Conservation (phyloP, 2,888 invertebrate genomes). For the Cataglyphis albicans region DNA sequence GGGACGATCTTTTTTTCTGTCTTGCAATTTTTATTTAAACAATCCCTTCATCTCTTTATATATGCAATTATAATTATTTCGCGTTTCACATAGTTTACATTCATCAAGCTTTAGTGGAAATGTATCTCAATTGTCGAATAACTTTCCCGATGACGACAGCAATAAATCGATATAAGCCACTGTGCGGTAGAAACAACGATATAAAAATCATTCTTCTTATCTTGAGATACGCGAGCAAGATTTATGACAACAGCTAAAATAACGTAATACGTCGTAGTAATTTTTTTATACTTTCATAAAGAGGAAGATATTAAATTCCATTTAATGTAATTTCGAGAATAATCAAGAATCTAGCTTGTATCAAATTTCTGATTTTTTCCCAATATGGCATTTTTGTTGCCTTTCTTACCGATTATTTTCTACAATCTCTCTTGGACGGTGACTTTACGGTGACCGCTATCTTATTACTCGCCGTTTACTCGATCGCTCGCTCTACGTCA, state of each 20-base stretch:
- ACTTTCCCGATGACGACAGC: background rate
- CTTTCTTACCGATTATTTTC: background rate
- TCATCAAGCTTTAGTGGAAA: background rate
- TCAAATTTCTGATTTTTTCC: background rate
- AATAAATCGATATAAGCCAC: background rate
- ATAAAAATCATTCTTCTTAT: slow-evolving; percentile 9
- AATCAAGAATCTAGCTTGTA: background rate
- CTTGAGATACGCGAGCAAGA: background rate
- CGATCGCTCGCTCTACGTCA: background rate
- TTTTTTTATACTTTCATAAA: background rate
- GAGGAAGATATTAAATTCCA: background rate
- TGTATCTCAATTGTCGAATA: slow-evolving; percentile 11
- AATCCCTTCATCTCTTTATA: background rate
- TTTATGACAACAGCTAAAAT: slow-evolving; percentile 11
- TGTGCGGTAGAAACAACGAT: background rate
- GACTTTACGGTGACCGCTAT: background rate
- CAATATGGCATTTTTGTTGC: background rate
- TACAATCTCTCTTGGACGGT: background rate
- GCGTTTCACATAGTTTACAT: background rate
- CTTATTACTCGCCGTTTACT: background rate
- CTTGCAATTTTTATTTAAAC: background rate
- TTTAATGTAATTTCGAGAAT: background rate
- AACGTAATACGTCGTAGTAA: background rate
- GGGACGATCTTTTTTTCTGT: background rate
- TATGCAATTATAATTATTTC: background rate